Evolutionary conservation across 2,113 vertebrate species (phyloP).

Genomic region (Carettochelys insculpta): DNA sequence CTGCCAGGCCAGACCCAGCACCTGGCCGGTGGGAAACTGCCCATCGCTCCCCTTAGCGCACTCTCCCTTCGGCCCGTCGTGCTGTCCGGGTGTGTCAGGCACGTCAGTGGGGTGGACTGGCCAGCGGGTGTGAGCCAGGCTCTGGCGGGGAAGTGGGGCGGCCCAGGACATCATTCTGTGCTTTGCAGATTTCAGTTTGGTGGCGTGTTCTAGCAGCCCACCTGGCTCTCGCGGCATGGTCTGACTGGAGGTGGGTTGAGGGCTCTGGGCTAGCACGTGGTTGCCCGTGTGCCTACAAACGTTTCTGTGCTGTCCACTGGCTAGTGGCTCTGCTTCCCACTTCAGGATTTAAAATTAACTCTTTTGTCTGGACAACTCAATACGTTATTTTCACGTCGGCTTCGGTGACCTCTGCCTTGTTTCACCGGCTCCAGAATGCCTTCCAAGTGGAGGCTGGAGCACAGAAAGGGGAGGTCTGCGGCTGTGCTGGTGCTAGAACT

Average conservation of each 20-base stretch:
- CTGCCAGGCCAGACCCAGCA: not conserved
- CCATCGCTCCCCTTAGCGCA: too few species aligned
- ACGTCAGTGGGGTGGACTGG: too few species aligned
- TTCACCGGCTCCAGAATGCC: not conserved
- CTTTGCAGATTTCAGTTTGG: not conserved
- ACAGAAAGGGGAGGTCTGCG: not conserved
- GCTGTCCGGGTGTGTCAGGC: too few species aligned
- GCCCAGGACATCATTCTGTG: too few species aligned
- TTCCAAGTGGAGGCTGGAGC: not conserved
- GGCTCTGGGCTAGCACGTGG: not conserved
- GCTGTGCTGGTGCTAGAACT: not conserved
- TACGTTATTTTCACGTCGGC: not conserved
- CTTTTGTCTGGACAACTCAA: not conserved
- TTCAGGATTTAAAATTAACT: not conserved
- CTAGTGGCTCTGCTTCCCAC: not conserved
- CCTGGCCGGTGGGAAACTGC: not conserved
- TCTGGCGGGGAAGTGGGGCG: too few species aligned
- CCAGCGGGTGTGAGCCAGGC: too few species aligned
- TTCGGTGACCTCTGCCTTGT: not conserved
- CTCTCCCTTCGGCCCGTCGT: too few species aligned
- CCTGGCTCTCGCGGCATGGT: too few species aligned
- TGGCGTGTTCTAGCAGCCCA: not conserved
- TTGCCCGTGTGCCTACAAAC: not conserved
- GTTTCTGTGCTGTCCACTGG: too few species aligned
- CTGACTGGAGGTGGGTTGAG: not conserved